phyloP scores from a whole-genome alignment of 2,113 vertebrate genomes.

The Otolemur garnettii region DNA sequence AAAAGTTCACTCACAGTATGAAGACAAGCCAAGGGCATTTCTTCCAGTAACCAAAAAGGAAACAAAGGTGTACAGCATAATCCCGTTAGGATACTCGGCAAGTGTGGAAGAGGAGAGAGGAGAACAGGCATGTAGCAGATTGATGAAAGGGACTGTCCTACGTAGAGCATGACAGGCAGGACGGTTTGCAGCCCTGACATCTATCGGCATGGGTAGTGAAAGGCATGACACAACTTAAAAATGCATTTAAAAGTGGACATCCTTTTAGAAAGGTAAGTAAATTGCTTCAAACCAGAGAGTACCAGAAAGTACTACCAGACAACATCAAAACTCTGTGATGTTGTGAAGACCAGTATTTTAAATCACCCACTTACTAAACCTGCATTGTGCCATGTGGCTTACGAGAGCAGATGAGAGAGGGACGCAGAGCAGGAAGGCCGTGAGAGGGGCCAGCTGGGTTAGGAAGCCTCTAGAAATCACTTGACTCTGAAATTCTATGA shows the following conservation, averaged over 20 bases:
- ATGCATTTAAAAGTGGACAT: not conserved
- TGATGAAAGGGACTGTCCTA: not conserved
- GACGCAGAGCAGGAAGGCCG: not conserved
- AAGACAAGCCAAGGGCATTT: not conserved
- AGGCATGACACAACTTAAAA: not conserved
- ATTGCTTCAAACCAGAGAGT: not conserved
- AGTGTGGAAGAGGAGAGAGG: too few relatives aligned
- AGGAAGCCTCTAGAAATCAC: not conserved
- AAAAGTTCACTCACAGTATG: not conserved
- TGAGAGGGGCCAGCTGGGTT: not conserved
- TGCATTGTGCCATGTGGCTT: not conserved
- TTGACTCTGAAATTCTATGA: not conserved
- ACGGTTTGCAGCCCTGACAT: not conserved
- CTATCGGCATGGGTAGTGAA: rapidly evolving
- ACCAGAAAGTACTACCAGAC: not conserved
- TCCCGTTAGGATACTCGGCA: not conserved
- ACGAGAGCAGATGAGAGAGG: not conserved
- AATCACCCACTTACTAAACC: not conserved
- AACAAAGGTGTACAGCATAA: not conserved
- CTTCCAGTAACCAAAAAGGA: not conserved
- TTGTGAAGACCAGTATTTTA: not conserved
- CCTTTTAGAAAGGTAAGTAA: not conserved
- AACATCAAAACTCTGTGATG: not conserved
- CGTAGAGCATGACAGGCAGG: not conserved
- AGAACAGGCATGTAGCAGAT: not conserved